Evolutionary conservation across 2,113 vertebrate genomes (phyloP).

Genomic region (Oryzias celebensis): DNA sequence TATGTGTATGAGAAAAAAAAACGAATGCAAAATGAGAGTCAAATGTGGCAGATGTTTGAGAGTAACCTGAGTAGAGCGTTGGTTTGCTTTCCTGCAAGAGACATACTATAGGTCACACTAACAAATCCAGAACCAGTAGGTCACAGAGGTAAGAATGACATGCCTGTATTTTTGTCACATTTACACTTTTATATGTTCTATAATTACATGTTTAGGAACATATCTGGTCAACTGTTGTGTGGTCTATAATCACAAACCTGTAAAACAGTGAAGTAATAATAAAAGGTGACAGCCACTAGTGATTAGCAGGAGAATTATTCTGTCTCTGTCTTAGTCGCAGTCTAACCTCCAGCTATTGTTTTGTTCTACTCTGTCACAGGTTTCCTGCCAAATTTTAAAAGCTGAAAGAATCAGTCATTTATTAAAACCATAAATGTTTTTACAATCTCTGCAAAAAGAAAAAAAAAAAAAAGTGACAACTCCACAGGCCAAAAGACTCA

Average conservation of each 20-base stretch:
- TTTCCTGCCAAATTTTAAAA: slow-evolving; percentile 39
- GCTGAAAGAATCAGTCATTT: slow-evolving; percentile 4
- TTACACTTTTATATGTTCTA: slow-evolving; percentile 19
- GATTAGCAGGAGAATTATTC: too few relatives aligned
- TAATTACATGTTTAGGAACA: too few relatives aligned
- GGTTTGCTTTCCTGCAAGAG: slow-evolving; percentile 35
- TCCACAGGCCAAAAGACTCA: background rate
- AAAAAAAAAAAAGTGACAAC: background rate
- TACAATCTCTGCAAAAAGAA: background rate
- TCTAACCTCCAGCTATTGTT: too few relatives aligned
- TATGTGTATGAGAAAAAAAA: background rate
- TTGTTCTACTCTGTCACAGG: slow-evolving; percentile 28
- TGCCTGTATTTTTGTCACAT: slow-evolving; percentile 48
- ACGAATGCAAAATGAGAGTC: slow-evolving; percentile 1
- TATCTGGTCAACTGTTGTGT: too few relatives aligned
- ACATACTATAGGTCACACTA: slow-evolving; percentile 39
- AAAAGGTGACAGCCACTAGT: too few relatives aligned
- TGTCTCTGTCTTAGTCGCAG: too few relatives aligned
- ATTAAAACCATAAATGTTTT: background rate
- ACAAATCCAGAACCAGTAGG: slow-evolving; percentile 56
- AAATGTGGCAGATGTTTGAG: slow-evolving; percentile 57
- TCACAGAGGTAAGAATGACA: slow-evolving; percentile 29
- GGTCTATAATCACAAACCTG: too few relatives aligned
- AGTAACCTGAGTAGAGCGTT: slow-evolving; percentile 52
- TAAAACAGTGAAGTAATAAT: too few relatives aligned